Evolutionary conservation across 2,797 vertebrate genomes (phyloP).

Genomic region (Poeciliopsis turneri): DNA sequence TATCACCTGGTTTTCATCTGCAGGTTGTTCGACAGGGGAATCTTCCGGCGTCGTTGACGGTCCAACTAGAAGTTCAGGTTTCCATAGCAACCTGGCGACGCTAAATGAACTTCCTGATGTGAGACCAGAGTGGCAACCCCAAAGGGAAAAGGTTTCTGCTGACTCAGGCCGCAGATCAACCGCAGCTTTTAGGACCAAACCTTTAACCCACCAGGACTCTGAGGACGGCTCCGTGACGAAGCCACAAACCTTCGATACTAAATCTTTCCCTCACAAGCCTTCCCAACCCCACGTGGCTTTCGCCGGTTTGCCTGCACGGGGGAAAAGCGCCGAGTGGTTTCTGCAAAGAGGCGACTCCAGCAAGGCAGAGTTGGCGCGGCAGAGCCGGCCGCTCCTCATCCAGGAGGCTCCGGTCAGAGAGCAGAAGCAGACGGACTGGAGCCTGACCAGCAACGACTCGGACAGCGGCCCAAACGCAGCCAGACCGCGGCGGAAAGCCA

Average conservation of each 20-base stretch:
- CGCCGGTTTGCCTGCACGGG: slow-evolving; percentile 27
- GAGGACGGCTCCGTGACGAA: slow-evolving; percentile 18
- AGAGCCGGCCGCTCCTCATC: slow-evolving; percentile 45
- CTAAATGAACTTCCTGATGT: slow-evolving; percentile 30
- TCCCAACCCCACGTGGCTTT: slow-evolving; percentile 13
- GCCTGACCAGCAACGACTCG: slow-evolving; percentile 61
- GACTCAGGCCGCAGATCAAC: slow-evolving; percentile 30
- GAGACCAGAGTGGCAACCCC: slow-evolving; percentile 32
- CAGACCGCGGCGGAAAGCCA: slow-evolving; percentile 34
- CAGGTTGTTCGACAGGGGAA: slow-evolving; percentile 37
- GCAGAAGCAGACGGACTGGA: slow-evolving; percentile 75
- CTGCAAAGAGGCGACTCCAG: slow-evolving; percentile 55
- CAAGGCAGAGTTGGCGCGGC: slow-evolving; percentile 43
- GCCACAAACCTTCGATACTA: background rate
- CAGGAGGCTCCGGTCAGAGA: slow-evolving; percentile 84
- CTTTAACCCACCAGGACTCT: slow-evolving; percentile 31
- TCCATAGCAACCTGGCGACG: slow-evolving; percentile 36
- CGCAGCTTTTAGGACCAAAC: slow-evolving; percentile 22
- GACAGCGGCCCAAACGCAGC: slow-evolving; percentile 14
- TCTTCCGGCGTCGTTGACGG: slow-evolving; percentile 26
- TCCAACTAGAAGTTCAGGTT: slow-evolving; percentile 31
- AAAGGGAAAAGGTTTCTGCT: slow-evolving; percentile 21
- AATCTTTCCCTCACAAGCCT: slow-evolving; percentile 23
- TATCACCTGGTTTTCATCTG: slow-evolving; percentile 18
- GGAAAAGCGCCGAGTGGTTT: slow-evolving; percentile 63